Evolutionary conservation across 2,888 invertebrate genomes (phyloP).

Genomic region (Rhingia rostrata): DNA sequence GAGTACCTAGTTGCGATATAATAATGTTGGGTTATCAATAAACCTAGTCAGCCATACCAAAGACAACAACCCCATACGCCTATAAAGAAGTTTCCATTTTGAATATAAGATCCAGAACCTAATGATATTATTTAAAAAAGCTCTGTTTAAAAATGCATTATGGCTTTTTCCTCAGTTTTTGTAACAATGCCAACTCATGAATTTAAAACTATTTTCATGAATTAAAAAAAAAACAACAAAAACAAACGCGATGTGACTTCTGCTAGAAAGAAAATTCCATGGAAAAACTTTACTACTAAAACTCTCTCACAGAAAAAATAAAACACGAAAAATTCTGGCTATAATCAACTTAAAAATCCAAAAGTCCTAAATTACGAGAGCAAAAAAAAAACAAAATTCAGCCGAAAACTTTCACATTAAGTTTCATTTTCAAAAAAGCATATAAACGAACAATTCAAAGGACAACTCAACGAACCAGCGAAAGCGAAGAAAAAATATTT

Average conservation of each 20-base stretch:
- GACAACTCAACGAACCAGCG: conserved; percentile 35
- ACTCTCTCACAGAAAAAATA: not conserved
- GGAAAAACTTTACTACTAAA: conserved; percentile 31
- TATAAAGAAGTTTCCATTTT: too few relatives aligned
- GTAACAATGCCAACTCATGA: conserved; percentile 1
- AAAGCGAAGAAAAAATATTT: conserved; percentile 43
- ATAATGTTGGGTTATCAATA: too few relatives aligned
- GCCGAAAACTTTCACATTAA: conserved; percentile 58
- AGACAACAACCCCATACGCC: too few relatives aligned
- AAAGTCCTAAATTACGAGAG: conserved; percentile 30
- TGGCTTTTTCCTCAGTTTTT: not conserved
- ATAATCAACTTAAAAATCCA: conserved; percentile 50
- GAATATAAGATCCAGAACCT: too few relatives aligned
- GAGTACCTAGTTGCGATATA: too few relatives aligned
- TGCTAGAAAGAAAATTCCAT: conserved; percentile 6
- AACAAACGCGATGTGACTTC: conserved; percentile 19
- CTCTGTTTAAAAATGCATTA: too few relatives aligned
- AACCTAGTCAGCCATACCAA: too few relatives aligned
- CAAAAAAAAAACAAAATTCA: conserved; percentile 8
- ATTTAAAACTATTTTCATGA: conserved; percentile 29
- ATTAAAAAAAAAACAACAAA: not conserved
- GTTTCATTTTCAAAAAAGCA: conserved; percentile 35
- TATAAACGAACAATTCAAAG: conserved; percentile 39
- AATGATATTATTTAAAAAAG: too few relatives aligned
- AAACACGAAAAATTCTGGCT: conserved; percentile 4